Evolutionary conservation across 2,113 vertebrate genomes (phyloP), one percentile per base, ranked within the genome.

Genomic region (Columbina picui): DNA sequence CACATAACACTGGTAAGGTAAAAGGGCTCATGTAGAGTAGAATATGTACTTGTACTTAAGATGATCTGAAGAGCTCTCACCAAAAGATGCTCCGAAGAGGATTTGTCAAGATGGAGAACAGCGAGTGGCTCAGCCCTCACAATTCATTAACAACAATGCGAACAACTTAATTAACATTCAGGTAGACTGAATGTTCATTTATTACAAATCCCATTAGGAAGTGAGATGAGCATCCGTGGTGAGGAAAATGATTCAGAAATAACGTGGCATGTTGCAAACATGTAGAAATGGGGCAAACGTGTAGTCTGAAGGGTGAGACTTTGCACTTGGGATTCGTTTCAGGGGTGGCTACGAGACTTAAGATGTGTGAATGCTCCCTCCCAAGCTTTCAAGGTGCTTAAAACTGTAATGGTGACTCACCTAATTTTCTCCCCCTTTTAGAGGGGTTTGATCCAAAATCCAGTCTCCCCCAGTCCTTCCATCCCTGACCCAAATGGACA

Each of bases 101-200:
- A 84, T 91, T 79, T 83, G 38, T 65, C 32, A 50, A 21, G 36
- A 70, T 64, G n/a, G 32, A 83, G 41, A 77, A 84, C 18, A 74
- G 34, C 4, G 14, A 87, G 43, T 92, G n/a, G n/a, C 49, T 95
- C n/a, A 91, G 52, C 22, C 30, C 69, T 84, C 49, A 15, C 43
- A 78, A 21, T 87, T 87, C n/a, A 74, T 71, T 95, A 75, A 10
- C 34, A 56, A 9, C 34, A 91, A 70, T 7, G 25, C 61, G 78
- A 91, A 87, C 87, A 91, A 71, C 36, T 85, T 88, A 32, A 61
- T 90, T 89, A 92, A 64, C n/a, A 56, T 70, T 84, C 41, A 63
- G 59, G 36, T 88, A 69, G 76, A 84, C 43, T 41, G 76, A 84
- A 38, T 41, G 14, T 49, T 87, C 41, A 45, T 64, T 92, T 93